phyloP scores from a whole-genome alignment of 2,113 vertebrate genomes.

The Saguinus midas region DNA sequence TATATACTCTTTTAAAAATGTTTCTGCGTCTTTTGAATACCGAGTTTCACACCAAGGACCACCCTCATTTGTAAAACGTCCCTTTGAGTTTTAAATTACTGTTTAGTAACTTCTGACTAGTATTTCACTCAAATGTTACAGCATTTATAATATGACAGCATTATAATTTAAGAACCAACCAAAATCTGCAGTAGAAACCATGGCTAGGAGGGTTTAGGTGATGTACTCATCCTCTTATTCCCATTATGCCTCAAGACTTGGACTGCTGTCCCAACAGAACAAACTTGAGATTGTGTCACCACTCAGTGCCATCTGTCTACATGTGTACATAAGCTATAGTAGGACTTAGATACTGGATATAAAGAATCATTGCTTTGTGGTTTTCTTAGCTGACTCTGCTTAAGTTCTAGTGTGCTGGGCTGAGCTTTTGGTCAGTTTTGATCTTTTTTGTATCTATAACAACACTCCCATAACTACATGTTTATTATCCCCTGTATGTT shows the following conservation, averaged over 20 bases:
- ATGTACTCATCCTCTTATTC: background rate
- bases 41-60: background rate
- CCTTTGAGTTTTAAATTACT: slow-evolving; percentile 54
- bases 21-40: slow-evolving; percentile 1
- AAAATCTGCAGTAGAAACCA: slow-evolving; percentile 16
- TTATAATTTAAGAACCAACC: slow-evolving; percentile 36
- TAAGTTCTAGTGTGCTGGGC: background rate
- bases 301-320: slow-evolving; percentile 28
- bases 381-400: background rate
- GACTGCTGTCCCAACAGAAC: background rate
- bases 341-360: background rate
- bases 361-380: slow-evolving; percentile 45
- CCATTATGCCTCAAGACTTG: background rate
- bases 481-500: background rate
- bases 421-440: slow-evolving; percentile 9
- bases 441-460: slow-evolving; percentile 5
- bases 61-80: slow-evolving; percentile 20
- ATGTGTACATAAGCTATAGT: background rate
- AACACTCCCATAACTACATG: background rate
- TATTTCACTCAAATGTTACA: slow-evolving; percentile 27
- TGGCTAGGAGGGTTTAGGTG: background rate
- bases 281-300: slow-evolving; percentile 23
- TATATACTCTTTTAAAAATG: background rate
- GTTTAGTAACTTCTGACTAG: slow-evolving; percentile 26
- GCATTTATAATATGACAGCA: slow-evolving; percentile 29